Evolutionary conservation across 2,888 invertebrate species (phyloP).

Genomic region (Caenorhabditis sinica): DNA sequence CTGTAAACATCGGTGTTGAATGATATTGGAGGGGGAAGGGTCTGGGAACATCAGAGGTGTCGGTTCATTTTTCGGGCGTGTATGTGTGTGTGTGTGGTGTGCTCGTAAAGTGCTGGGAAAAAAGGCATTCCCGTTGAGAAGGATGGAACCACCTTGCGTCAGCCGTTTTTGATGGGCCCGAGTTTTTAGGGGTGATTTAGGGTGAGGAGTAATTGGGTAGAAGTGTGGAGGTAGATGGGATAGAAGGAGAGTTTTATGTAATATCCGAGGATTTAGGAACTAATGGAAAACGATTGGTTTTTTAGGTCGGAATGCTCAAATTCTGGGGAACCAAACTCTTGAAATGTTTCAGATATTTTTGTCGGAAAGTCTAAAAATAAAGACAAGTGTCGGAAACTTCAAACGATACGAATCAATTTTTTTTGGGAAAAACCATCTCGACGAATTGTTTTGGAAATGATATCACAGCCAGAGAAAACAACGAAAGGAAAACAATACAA

Average conservation of each 20-base stretch:
- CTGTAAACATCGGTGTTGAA: conserved; percentile 49
- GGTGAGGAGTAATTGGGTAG: not conserved
- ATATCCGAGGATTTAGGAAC: too few species aligned
- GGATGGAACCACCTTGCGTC: not conserved
- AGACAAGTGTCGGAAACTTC: too few species aligned
- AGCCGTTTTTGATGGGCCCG: not conserved
- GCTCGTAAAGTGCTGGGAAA: conserved; percentile 49
- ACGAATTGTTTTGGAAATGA: conserved; percentile 1
- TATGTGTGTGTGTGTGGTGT: conserved; percentile 12
- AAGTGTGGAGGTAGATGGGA: not conserved
- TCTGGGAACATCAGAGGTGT: conserved; percentile 44
- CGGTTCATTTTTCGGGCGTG: conserved; percentile 7
- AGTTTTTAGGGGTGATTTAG: not conserved
- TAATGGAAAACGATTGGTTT: too few species aligned
- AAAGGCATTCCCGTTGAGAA: not conserved
- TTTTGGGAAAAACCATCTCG: too few species aligned
- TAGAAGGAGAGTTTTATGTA: too few species aligned
- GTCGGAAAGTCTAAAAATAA: too few species aligned
- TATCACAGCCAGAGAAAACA: too few species aligned
- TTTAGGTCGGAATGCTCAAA: too few species aligned
- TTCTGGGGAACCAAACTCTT: too few species aligned
- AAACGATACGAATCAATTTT: too few species aligned
- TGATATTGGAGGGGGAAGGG: conserved; percentile 17
- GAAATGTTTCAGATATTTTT: too few species aligned
- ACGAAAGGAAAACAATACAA: not conserved